phyloP scores from a whole-genome alignment of 2,113 vertebrate species.

The Carlito syrichta region DNA sequence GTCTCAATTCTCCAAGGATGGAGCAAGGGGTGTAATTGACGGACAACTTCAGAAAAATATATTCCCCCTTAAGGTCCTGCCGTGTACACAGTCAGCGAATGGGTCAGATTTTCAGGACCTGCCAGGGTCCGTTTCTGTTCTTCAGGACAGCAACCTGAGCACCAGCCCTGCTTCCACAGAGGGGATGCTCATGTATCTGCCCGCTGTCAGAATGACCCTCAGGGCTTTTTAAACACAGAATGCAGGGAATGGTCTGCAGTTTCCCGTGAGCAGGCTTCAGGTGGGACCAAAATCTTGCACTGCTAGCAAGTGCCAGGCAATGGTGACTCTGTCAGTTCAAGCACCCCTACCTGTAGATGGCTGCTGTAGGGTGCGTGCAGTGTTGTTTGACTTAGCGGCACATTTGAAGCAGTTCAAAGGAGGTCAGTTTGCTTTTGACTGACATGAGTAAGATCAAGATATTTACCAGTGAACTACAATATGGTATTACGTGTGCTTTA shows the following conservation, averaged over 20 bases:
- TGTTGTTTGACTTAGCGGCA: rapidly evolving
- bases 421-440: neutral
- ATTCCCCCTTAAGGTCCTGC: neutral
- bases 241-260: no score
- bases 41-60: neutral
- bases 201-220: neutral
- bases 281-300: neutral
- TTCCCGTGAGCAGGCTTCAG: no score
- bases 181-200: no score
- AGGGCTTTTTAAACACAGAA: rapidly evolving
- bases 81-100: rapidly evolving
- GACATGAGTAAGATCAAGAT: rapidly evolving
- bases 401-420: rapidly evolving
- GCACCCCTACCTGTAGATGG: neutral
- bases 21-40: no score
- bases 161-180: no score
- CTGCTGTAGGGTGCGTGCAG: rapidly evolving
- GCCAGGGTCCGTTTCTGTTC: rapidly evolving
- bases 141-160: no score
- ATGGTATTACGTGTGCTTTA: no score
- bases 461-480: neutral
- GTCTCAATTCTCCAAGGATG: neutral
- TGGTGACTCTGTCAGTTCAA: neutral
- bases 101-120: neutral
- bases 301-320: neutral